These are phyloP conservation scores for Schrankia costaestrigalis DNA, from an alignment of 2,888 invertebrate genomes.

Conservation along the genomic window DNA sequence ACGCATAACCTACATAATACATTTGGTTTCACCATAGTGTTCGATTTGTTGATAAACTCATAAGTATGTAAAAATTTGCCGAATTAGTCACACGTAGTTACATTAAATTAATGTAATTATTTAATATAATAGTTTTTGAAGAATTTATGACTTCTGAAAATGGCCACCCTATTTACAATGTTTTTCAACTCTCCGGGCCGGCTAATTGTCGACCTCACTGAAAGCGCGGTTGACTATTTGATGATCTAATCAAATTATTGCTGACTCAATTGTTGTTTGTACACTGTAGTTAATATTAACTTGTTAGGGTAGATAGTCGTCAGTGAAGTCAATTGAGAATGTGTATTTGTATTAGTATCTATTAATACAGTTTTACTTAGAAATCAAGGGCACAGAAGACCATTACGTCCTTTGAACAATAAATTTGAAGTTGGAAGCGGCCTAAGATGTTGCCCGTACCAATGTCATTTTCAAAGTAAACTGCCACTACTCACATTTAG, in stretches of 20 bases:
- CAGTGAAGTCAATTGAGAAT: conserved; percentile 63
- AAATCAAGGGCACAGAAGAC: conserved; percentile 58
- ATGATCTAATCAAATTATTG: conserved; percentile 32
- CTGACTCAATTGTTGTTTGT: conserved; percentile 53
- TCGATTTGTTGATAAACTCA: conserved; percentile 57
- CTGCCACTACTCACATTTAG: conserved; percentile 62
- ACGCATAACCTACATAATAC: conserved; percentile 28
- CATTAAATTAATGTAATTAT: conserved; percentile 44
- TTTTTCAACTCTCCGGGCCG: conserved; percentile 40
- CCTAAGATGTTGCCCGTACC: conserved; percentile 68
- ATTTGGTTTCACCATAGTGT: conserved; percentile 67
- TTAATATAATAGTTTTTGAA: conserved; percentile 56
- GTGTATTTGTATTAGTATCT: conserved; percentile 51
- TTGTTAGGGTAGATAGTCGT: conserved; percentile 61
- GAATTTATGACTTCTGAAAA: conserved; percentile 57
- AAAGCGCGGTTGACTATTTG: conserved; percentile 38
- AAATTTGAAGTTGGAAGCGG: conserved; percentile 62
- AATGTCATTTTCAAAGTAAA: conserved; percentile 61
- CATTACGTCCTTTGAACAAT: conserved; percentile 72
- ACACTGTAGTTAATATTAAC: conserved; percentile 64
- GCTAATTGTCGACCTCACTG: conserved; percentile 42
- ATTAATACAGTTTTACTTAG: conserved; percentile 36
- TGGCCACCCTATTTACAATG: conserved; percentile 55
- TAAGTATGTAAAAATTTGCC: conserved; percentile 65
- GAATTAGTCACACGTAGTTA: conserved; percentile 73